phyloP scores from a whole-genome alignment of 1,140 invertebrate species.

The Galleria mellonella region DNA sequence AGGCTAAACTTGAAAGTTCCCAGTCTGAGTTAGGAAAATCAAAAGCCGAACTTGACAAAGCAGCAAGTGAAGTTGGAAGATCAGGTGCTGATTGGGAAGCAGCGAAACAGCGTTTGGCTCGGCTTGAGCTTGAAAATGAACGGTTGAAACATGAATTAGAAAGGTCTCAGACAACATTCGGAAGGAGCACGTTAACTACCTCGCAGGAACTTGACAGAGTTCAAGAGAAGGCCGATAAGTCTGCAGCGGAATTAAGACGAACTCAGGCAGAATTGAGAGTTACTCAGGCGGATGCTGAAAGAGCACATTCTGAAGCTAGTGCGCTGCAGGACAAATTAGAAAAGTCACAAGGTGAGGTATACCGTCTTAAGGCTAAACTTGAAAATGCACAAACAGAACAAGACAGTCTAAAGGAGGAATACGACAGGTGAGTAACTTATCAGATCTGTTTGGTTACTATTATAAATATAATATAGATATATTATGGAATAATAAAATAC shows the following conservation, averaged over 20 bases:
- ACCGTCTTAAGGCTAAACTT: constrained; percentile 92
- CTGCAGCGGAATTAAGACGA: constrained; percentile 86
- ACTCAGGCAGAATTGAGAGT: constrained; percentile 90
- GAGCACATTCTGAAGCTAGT: constrained; percentile 86
- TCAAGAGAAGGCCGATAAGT: constrained; percentile 91
- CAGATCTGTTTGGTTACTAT: too few relatives aligned
- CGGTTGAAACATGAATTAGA: constrained; percentile 89
- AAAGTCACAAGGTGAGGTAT: constrained; percentile 95
- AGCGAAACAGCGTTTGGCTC: constrained; percentile 88
- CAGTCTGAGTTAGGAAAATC: constrained; percentile 95
- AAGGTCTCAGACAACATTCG: constrained; percentile 86
- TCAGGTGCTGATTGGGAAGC: constrained; percentile 93
- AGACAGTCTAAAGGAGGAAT: constrained; percentile 92
- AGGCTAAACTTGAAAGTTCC: constrained; percentile 92
- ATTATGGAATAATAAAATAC: too few relatives aligned
- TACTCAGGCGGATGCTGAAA: constrained; percentile 90
- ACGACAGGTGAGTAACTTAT: constrained; percentile 80
- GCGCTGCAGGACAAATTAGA: constrained; percentile 93
- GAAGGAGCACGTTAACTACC: constrained; percentile 82
- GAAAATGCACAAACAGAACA: constrained; percentile 96
- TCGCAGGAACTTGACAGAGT: constrained; percentile 87
- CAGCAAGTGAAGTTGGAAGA: constrained; percentile 90
- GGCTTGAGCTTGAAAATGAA: constrained; percentile 93
- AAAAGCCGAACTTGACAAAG: constrained; percentile 94
- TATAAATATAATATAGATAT: too few relatives aligned